phyloP scores from a whole-genome alignment of 2,888 invertebrate genomes.

The Electrophaes corylata region DNA sequence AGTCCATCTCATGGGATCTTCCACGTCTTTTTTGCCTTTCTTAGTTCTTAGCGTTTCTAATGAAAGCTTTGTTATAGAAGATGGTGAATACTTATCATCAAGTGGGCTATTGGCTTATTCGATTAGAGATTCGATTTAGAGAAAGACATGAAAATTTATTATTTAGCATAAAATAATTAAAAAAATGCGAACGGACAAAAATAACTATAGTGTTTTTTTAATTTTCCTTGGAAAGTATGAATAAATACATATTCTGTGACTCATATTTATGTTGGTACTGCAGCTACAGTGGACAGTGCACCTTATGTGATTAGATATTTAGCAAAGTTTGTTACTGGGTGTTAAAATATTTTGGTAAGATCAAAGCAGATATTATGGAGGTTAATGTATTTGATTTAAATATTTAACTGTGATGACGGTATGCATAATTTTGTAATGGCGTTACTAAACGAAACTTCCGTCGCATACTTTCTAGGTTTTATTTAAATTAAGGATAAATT shows the following conservation, averaged over 20 bases:
- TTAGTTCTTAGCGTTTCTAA: no score
- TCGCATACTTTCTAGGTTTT: slow-evolving; percentile 4
- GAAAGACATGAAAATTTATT: no score
- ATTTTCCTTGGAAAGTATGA: no score
- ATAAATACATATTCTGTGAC: not conserved
- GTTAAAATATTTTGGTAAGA: slow-evolving; percentile 30
- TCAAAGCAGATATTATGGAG: slow-evolving; percentile 32
- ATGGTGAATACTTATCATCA: no score
- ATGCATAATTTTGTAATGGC: slow-evolving; percentile 17
- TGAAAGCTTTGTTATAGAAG: no score
- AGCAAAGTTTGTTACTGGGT: slow-evolving; percentile 25
- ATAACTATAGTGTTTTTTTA: no score
- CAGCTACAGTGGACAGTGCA: slow-evolving; percentile 6
- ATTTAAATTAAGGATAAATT: not conserved
- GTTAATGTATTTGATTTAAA: slow-evolving; percentile 30
- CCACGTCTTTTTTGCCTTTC: no score
- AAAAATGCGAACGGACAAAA: no score
- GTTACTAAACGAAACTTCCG: slow-evolving; percentile 11
- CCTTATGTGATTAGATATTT: slow-evolving; percentile 17
- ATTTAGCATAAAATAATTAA: no score
- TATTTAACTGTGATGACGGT: slow-evolving; percentile 22
- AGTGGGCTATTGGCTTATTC: no score
- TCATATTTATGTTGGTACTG: not conserved
- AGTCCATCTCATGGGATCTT: no score
- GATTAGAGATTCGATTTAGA: no score